phyloP scores from a whole-genome alignment of 2,113 vertebrate genomes.

The Sylvilagus bachmani region DNA sequence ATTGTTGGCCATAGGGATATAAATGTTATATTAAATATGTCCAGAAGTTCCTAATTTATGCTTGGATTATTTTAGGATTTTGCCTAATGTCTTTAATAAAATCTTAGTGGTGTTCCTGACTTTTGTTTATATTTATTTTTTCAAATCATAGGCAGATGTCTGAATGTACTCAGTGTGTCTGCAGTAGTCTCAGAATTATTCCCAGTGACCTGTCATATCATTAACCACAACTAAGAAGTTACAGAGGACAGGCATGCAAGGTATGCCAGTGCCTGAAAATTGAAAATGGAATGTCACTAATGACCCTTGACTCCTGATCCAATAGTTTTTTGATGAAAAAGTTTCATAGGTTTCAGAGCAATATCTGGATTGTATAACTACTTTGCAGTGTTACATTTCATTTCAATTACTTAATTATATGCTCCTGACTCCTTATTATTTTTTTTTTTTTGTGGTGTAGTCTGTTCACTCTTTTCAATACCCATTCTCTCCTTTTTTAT shows the following conservation, averaged over 20 bases:
- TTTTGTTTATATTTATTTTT: constrained; percentile 59
- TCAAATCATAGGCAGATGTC: not conserved
- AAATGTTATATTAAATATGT: not conserved
- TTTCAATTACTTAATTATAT: not conserved
- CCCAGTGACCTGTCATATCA: not conserved
- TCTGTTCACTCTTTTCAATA: not conserved
- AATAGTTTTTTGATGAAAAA: not conserved
- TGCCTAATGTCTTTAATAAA: not conserved
- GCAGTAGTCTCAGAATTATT: constrained; percentile 8
- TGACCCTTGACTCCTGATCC: not conserved
- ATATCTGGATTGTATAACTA: not conserved
- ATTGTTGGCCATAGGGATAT: not conserved
- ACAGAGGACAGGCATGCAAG: not conserved
- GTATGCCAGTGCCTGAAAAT: not conserved
- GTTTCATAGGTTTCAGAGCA: not conserved
- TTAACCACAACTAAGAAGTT: not conserved
- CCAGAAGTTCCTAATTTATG: constrained; percentile 43
- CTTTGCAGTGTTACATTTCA: not conserved
- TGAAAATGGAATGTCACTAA: not conserved
- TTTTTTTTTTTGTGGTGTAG: not conserved
- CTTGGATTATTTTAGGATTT: not conserved
- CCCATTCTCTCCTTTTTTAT: not conserved
- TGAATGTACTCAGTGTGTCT: not conserved
- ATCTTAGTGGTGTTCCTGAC: constrained; percentile 1
- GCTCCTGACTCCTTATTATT: not conserved